A percentile compares a stretch with the other conserved stretches of the same genome.
These are phyloP conservation scores for Spodoptera picta DNA, from an alignment of 2,888 invertebrate species.

Conservation along the genomic window DNA sequence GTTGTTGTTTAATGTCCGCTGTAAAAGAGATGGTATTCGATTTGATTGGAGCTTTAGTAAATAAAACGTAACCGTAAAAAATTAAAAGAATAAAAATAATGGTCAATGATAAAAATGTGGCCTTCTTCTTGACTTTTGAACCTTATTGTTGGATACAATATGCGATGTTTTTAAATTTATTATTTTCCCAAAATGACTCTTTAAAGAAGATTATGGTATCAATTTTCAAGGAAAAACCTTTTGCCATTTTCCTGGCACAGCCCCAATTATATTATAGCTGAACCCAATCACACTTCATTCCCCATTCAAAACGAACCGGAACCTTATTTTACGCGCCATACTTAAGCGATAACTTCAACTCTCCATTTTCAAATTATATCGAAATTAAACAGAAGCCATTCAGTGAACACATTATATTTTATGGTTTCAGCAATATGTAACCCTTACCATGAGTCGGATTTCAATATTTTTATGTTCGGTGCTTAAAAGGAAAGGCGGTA, in stretches of 20 bases:
- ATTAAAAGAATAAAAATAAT: too few species aligned
- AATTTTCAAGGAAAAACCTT: background rate
- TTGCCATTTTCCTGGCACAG: slow-evolving; percentile 1
- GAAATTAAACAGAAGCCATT: slow-evolving; percentile 17
- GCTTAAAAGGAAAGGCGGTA: background rate
- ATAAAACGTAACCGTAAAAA: slow-evolving; percentile 8
- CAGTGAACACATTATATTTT: slow-evolving; percentile 1
- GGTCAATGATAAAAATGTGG: too few species aligned
- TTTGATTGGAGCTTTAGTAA: slow-evolving; percentile 34
- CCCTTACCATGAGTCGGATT: background rate
- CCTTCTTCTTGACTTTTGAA: too few species aligned
- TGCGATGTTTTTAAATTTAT: too few species aligned
- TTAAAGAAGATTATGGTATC: background rate
- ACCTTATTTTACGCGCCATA: slow-evolving; percentile 19
- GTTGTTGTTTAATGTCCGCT: slow-evolving; percentile 16
- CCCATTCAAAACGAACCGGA: slow-evolving; percentile 18
- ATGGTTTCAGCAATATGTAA: slow-evolving; percentile 9
- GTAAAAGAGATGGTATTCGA: slow-evolving; percentile 18
- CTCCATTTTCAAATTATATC: slow-evolving; percentile 1
- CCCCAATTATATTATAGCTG: slow-evolving; percentile 23
- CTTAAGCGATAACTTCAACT: slow-evolving; percentile 6
- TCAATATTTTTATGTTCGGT: slow-evolving; percentile 17
- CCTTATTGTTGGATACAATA: too few species aligned
- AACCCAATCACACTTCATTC: slow-evolving; percentile 25
- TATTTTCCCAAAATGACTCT: slow-evolving; percentile 1